Evolutionary conservation across 2,113 vertebrate species (phyloP).

Genomic region (Psittacara wagleri): DNA sequence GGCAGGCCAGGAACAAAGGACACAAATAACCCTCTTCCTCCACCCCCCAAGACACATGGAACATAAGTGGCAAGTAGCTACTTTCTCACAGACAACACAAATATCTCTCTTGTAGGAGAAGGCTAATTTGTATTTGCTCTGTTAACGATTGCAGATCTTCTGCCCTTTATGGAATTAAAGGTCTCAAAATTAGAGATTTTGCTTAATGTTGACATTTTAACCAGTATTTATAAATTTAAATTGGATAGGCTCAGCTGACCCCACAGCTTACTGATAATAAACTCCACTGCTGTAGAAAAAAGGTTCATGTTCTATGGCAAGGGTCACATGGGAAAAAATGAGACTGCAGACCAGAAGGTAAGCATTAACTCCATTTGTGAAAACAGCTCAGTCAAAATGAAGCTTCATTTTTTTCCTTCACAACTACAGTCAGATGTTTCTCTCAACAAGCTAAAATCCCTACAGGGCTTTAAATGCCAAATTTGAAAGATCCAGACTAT

Average conservation of each 20-base stretch:
- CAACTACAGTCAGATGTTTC: not conserved
- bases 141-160: not conserved
- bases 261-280: not conserved
- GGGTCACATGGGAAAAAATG: not conserved
- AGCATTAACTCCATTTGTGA: not conserved
- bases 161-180: not conserved
- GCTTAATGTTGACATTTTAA: not conserved
- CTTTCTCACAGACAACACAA: not conserved
- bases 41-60: rapidly evolving
- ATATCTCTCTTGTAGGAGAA: not conserved
- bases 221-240: not conserved
- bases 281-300: not conserved
- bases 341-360: not conserved
- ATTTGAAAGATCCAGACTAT: not conserved
- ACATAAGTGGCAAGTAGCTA: not conserved
- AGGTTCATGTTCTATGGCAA: not conserved
- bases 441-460: not conserved
- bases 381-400: not conserved
- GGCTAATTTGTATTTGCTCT: not conserved
- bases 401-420: not conserved
- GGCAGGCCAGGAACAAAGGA: not conserved
- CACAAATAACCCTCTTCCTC: not conserved
- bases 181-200: not conserved
- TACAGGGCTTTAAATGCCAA: not conserved
- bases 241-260: not conserved